Conservation (phyloP, 2,113 vertebrate species). For the Etia nguti region DNA sequence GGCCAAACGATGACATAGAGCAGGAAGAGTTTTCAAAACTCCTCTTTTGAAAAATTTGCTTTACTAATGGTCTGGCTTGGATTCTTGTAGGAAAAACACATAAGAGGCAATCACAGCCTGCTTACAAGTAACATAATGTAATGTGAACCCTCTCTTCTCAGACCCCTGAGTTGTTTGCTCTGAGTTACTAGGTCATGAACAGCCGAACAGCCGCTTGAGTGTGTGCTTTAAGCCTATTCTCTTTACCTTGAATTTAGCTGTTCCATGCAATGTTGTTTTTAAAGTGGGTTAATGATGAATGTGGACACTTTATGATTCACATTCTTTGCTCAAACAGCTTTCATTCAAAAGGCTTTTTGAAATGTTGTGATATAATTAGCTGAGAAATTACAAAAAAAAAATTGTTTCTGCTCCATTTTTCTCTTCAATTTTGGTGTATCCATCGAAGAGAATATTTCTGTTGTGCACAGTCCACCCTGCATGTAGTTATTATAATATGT, state of each 20-base stretch:
- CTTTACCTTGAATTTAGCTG: not conserved
- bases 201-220: not conserved
- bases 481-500: not conserved
- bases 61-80: not conserved
- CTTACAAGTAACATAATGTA: not conserved
- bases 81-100: not conserved
- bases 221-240: not conserved
- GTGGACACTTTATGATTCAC: not conserved
- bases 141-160: not conserved
- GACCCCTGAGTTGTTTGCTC: slow-evolving; percentile 5
- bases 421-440: not conserved
- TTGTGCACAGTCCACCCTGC: not conserved
- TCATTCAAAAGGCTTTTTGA: not conserved
- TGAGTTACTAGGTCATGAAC: not conserved
- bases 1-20: slow-evolving; percentile 31
- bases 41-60: not conserved
- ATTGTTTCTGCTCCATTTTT: not conserved
- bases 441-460: not conserved
- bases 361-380: not conserved
- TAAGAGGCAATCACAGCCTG: not conserved
- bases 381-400: not conserved
- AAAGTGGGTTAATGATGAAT: not conserved
- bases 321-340: not conserved
- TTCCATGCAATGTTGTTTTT: not conserved
- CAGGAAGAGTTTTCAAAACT: not conserved